These are phyloP conservation scores for Drosophila emarginata DNA, from an alignment of 2,888 invertebrate genomes.

Conservation along the genomic window DNA sequence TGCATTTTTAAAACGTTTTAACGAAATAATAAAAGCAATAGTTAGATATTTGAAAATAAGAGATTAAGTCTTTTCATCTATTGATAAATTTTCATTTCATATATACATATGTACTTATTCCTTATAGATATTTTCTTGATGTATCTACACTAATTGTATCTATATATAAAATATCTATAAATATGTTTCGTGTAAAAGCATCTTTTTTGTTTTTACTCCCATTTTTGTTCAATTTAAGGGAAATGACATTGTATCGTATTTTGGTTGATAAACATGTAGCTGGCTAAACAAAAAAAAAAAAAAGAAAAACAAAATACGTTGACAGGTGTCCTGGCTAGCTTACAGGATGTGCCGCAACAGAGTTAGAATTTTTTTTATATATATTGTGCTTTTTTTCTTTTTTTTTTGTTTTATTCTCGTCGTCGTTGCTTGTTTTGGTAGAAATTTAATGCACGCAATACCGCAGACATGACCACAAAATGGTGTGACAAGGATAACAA, in stretches of 20 bases:
- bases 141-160: no score
- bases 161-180: no score
- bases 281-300: background rate
- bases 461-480: constrained; percentile 66
- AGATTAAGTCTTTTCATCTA: no score
- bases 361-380: background rate
- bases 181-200: background rate
- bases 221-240: background rate
- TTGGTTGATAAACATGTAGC: background rate
- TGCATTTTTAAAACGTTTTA: no score
- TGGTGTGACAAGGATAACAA: constrained; percentile 44
- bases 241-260: constrained; percentile 4
- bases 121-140: no score
- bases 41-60: no score
- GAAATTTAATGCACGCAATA: constrained; percentile 67
- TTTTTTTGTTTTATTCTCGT: background rate
- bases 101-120: no score
- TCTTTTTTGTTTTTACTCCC: background rate
- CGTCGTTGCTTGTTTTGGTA: constrained; percentile 36
- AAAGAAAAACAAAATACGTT: background rate
- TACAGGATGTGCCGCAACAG: background rate
- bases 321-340: constrained; percentile 2
- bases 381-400: background rate
- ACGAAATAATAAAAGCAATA: no score
- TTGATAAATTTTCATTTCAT: no score